Evolutionary conservation across 2,113 vertebrate genomes (phyloP), one percentile per base, ranked within the genome.

Genomic region (Columbina picui): DNA sequence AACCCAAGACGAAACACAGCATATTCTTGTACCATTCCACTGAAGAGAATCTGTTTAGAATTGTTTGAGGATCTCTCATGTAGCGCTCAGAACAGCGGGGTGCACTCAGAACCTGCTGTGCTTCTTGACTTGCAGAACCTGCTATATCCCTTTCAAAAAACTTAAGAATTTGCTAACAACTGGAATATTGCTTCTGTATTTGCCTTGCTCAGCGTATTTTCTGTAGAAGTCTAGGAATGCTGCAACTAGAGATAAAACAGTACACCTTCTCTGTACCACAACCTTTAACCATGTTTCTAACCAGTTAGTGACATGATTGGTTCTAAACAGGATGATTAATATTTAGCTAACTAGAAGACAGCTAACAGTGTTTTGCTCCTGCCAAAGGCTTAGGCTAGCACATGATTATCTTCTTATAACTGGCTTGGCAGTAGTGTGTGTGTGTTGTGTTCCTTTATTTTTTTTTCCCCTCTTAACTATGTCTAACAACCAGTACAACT

Each of bases 371-470:
- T 32, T 93, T 81, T 77, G 43, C 64, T 92, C 64, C 88, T 97
- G 93, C 96, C 93, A 96, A 93, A 96, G 96, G 96, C 94, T 95
- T 86, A 86, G 79, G 29, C 84, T 83, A 90, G 91, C 87, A 87
- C 96, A 96, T 84, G 91, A 94, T 96, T 92, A 93, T 94, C 85
- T 96, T 56, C 93, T 96, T 92, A 77, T 96, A 97, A 94, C 94
- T 97, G 95, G 85, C 94, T 97, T 90, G 93, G 94, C 92, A 96
- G 67, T 93, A 91, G 77, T 34, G 17, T 86, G 75, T 88, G 64
- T 92, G 64, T 84, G 87, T 86, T 92, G 91, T 93, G 71, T 10
- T 29, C 61, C 8, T 27, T 38, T 17, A 14, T 53, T 29, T 91
- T 86, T 60, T 86, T 81, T 50, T 8, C 70, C 50, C 90, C 90